phyloP scores from a whole-genome alignment of 2,797 vertebrate genomes.

The Aplochiton taeniatus region DNA sequence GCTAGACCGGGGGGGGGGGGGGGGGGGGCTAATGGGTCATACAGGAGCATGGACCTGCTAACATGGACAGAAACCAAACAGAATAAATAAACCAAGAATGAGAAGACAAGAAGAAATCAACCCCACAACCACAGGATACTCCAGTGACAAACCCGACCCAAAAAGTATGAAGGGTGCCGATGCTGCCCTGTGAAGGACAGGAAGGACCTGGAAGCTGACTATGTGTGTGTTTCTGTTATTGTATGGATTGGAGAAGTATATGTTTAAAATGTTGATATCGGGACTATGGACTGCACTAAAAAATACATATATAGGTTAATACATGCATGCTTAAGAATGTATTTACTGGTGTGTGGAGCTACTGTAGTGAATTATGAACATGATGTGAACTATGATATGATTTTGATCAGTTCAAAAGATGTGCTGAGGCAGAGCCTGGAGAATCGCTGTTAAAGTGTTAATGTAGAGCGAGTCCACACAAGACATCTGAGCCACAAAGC shows the following conservation, averaged over 20 bases:
- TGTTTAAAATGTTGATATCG: too few species aligned
- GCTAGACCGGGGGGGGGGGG: constrained; percentile 47
- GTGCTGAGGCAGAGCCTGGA: constrained; percentile 78
- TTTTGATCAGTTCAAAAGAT: constrained; percentile 79
- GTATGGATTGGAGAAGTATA: too few species aligned
- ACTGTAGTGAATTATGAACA: constrained; percentile 46
- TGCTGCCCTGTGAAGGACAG: constrained; percentile 25
- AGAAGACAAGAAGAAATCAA: constrained; percentile 25
- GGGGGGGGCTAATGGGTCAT: constrained; percentile 21
- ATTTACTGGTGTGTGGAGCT: too few species aligned
- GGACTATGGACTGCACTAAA: too few species aligned
- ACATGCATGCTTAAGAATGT: too few species aligned
- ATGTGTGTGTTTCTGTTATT: too few species aligned
- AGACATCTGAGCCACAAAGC: constrained; percentile 58
- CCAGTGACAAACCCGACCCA: constrained; percentile 30
- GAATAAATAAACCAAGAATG: constrained; percentile 11
- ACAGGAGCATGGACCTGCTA: constrained; percentile 31
- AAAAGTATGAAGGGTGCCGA: constrained; percentile 41
- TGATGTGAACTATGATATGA: constrained; percentile 22
- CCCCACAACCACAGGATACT: neutral
- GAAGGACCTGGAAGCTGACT: neutral
- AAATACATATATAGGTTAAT: too few species aligned
- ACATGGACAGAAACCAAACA: constrained; percentile 45
- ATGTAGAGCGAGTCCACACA: constrained; percentile 68
- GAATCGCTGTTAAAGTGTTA: constrained; percentile 73